These are phyloP conservation scores for Littorina saxatilis DNA, from an alignment of 1,140 invertebrate species.

Conservation along the genomic window DNA sequence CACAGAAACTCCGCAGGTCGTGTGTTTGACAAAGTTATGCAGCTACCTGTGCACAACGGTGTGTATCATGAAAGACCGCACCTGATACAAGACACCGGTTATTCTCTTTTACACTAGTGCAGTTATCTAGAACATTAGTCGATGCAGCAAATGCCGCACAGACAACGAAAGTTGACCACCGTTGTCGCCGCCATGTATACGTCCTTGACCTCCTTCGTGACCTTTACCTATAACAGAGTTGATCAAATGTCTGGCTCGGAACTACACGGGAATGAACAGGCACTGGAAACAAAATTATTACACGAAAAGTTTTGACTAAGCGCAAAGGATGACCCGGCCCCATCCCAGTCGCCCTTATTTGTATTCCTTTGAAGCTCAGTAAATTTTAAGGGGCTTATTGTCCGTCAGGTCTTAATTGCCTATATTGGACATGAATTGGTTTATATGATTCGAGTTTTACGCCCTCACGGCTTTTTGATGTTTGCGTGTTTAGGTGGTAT, in stretches of 20 bases:
- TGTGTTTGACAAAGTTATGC: background rate
- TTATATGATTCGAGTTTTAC: too few relatives aligned
- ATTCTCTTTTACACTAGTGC: background rate
- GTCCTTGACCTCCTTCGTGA: slow-evolving; percentile 11
- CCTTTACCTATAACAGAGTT: slow-evolving; percentile 3
- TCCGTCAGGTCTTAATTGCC: too few relatives aligned
- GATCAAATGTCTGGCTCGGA: background rate
- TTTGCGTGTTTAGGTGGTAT: too few relatives aligned
- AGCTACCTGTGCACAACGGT: background rate
- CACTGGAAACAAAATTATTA: background rate
- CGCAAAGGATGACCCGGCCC: background rate
- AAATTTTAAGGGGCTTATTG: too few relatives aligned
- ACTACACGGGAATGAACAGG: too few relatives aligned
- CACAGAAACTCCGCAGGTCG: background rate
- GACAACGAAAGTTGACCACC: slow-evolving; percentile 9
- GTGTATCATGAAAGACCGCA: background rate
- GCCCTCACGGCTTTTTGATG: too few relatives aligned
- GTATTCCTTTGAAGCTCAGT: background rate
- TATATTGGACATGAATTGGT: too few relatives aligned
- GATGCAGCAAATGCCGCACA: background rate
- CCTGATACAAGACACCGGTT: background rate
- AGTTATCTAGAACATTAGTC: background rate
- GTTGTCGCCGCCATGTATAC: slow-evolving; percentile 17
- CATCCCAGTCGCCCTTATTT: background rate
- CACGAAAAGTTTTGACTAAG: background rate